Evolutionary conservation across 2,113 vertebrate genomes (phyloP).

Genomic region (Formicarius rufipectus): DNA sequence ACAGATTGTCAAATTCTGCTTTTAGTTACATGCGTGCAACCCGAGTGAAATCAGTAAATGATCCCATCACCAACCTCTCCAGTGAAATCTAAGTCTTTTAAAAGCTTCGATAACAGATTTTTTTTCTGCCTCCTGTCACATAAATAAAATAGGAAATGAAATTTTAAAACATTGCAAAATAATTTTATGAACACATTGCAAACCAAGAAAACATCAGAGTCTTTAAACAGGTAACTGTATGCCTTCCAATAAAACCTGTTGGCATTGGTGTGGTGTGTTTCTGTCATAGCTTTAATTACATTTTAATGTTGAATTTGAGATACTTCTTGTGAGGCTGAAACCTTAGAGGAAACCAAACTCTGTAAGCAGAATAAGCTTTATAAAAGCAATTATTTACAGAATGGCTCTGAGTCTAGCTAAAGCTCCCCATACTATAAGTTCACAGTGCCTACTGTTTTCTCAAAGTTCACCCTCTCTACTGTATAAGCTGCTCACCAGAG

Average conservation of each 20-base stretch:
- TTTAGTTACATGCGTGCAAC: slow-evolving; percentile 15
- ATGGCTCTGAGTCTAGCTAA: not conserved
- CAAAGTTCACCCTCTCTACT: not conserved
- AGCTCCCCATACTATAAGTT: not conserved
- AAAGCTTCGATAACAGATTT: slow-evolving; percentile 44
- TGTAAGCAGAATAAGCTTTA: slow-evolving; percentile 6
- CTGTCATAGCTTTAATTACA: slow-evolving; percentile 11
- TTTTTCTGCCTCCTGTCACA: slow-evolving; percentile 44
- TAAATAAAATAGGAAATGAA: slow-evolving; percentile 72
- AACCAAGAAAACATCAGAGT: not conserved
- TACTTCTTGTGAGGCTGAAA: slow-evolving; percentile 29
- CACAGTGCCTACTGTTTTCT: not conserved
- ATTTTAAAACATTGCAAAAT: slow-evolving; percentile 64
- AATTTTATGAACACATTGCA: slow-evolving; percentile 29
- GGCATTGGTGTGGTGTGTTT: not conserved
- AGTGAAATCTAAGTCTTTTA: slow-evolving; percentile 61
- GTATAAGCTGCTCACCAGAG: not conserved
- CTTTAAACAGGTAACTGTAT: not conserved
- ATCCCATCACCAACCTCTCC: not conserved
- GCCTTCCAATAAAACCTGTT: slow-evolving; percentile 1
- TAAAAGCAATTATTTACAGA: slow-evolving; percentile 6
- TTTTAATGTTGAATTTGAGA: slow-evolving; percentile 19
- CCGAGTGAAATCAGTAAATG: slow-evolving; percentile 27
- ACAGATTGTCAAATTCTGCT: slow-evolving; percentile 58
- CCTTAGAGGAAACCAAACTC: slow-evolving; percentile 2